Evolutionary conservation across 2,113 vertebrate genomes (phyloP), one percentile per base, ranked within the genome.

Genomic region (Geococcyx californianus): DNA sequence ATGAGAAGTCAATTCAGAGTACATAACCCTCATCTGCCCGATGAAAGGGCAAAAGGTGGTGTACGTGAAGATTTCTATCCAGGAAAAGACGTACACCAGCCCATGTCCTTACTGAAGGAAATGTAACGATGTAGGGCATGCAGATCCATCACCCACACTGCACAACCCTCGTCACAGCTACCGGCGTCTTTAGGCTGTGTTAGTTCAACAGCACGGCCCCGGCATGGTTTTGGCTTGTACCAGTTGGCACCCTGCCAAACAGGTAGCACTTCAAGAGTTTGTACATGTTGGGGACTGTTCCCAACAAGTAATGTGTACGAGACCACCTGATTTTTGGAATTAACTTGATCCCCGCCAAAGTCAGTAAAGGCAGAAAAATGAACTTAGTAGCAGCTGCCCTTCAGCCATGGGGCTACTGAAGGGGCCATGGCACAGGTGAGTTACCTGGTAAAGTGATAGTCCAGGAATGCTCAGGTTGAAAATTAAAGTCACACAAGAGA

Each of bases 101-200:
- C 47, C 0, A 0, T 67, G 33, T 47, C 47, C 34, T n/a, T 19
- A 2, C 4, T 2, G 49, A 23, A 33, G 9, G 24, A 75, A 33
- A 31, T 4, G 10, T 28, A 54, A 5, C 0, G 4, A 16, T 11
- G 12, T 42, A 45, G 74, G 18, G 3, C 2, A 4, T 66, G 83
- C 51, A 79, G 24, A 74, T 72, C 70, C 66, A 28, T 52, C 60
- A 12, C 64, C 40, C 44, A 18, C 12, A 2, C 52, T 17, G 16
- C 10, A 33, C 80, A 67, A 1, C 49, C 31, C 69, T 20, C 72
- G 12, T 24, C 84, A 16, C 69, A 64, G 77, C 73, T 29, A 33
- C 56, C 26, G 5, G 58, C 3, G 0, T 25, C 67, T 73, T 84
- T 44, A 40, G 66, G 34, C 47, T 10, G 21, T 31, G 40, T 8